Conservation (phyloP, 2,113 vertebrate genomes). For the Aspidoscelis tigris region DNA sequence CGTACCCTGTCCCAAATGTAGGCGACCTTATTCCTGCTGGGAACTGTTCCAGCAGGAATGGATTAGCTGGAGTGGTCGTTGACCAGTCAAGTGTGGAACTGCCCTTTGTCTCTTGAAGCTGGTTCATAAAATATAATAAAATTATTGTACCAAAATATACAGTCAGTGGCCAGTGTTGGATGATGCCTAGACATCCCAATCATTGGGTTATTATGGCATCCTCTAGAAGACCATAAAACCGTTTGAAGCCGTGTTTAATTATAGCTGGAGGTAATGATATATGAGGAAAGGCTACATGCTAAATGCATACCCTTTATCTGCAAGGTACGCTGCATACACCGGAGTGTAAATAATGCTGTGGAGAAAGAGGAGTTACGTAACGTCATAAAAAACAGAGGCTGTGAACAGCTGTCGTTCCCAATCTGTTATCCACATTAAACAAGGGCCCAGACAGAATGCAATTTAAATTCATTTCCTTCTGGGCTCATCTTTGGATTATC, state of each 20-base stretch:
- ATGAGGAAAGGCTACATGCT: constrained; percentile 56
- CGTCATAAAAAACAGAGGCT: constrained; percentile 29
- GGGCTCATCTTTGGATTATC: not conserved
- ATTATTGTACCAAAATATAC: no score
- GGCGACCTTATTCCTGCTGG: no score
- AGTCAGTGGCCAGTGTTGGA: no score
- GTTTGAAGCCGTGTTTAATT: constrained; percentile 38
- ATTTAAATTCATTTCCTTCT: constrained; percentile 4
- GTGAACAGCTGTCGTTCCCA: constrained; percentile 25
- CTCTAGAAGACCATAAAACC: constrained; percentile 15
- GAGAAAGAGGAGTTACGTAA: constrained; percentile 54
- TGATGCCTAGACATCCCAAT: not conserved
- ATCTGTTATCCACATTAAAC: constrained; percentile 14
- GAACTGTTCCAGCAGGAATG: no score
- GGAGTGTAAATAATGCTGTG: constrained; percentile 57
- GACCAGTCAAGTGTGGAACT: no score
- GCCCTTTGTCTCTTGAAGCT: no score
- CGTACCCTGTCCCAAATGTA: no score
- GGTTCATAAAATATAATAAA: no score
- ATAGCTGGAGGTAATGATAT: constrained; percentile 52
- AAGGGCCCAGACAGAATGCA: constrained; percentile 12
- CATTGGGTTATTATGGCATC: constrained; percentile 16
- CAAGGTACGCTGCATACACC: constrained; percentile 45
- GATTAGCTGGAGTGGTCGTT: no score
- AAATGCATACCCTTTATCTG: constrained; percentile 58